Conservation (phyloP, 2,113 vertebrate species). For the Zosterops borbonicus region DNA sequence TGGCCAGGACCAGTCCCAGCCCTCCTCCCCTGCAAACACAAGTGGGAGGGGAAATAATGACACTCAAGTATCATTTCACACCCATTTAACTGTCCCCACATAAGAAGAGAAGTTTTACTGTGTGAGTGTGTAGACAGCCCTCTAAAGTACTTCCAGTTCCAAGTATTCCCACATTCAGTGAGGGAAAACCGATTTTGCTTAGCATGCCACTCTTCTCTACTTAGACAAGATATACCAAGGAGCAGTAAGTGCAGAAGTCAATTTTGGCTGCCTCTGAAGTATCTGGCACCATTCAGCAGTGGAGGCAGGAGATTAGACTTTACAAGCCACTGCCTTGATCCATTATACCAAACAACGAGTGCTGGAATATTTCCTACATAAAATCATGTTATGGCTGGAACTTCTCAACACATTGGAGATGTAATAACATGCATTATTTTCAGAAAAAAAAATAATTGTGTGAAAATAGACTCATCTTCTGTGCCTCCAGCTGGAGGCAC, state of each 20-base stretch:
- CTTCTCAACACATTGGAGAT: background rate
- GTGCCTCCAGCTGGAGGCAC: background rate
- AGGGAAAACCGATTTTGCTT: background rate
- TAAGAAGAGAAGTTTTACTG: background rate
- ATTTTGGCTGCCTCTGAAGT: background rate
- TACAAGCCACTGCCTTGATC: background rate
- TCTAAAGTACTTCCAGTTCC: background rate
- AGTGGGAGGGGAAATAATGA: background rate
- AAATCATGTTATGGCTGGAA: background rate
- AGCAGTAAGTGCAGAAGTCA: background rate
- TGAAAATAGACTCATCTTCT: background rate
- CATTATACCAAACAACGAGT: background rate
- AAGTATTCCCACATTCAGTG: background rate
- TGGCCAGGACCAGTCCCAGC: constrained; percentile 92
- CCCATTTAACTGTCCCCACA: background rate
- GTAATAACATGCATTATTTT: background rate
- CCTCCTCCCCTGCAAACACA: constrained; percentile 84
- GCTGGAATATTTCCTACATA: background rate
- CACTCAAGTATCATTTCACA: background rate
- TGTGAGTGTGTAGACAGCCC: background rate
- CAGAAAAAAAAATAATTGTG: background rate
- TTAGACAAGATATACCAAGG: background rate
- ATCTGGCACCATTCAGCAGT: background rate
- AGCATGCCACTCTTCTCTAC: background rate
- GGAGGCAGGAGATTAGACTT: background rate